Evolutionary conservation across 2,888 invertebrate genomes (phyloP).

Genomic region (Drosophila cognata): DNA sequence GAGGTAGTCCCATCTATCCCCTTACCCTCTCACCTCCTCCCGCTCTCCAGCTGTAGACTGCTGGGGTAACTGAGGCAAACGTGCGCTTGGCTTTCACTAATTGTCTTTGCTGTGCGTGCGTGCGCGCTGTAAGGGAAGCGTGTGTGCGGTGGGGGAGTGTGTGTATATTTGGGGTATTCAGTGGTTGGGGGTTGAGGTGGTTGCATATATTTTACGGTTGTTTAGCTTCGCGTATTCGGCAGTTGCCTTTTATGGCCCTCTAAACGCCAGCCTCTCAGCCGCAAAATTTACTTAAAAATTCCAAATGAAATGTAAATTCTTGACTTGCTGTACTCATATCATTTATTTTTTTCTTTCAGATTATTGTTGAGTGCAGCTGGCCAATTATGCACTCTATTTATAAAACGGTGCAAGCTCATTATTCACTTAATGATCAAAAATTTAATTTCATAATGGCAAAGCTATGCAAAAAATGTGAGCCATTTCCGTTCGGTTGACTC

Average conservation of each 20-base stretch:
- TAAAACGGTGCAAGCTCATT: conserved; percentile 39
- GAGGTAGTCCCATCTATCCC: not conserved
- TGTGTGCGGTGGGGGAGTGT: conserved; percentile 5
- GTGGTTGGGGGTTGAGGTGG: conserved; percentile 32
- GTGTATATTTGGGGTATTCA: conserved; percentile 8
- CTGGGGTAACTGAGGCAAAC: conserved; percentile 28
- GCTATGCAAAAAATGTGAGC: conserved; percentile 19
- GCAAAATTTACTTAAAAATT: conserved; percentile 62
- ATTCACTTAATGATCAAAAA: conserved; percentile 70
- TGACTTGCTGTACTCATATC: conserved; percentile 13
- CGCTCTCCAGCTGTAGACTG: not conserved
- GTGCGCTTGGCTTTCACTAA: conserved; percentile 71
- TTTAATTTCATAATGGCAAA: conserved; percentile 62
- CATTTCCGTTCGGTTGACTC: conserved; percentile 71
- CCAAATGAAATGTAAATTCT: conserved; percentile 64
- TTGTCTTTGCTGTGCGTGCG: conserved; percentile 74
- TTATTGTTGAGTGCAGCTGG: conserved; percentile 57
- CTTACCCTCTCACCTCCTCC: not conserved
- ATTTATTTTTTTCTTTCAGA: conserved; percentile 4
- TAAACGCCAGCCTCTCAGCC: conserved; percentile 51
- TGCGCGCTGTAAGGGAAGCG: conserved; percentile 29
- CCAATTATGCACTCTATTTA: conserved; percentile 54
- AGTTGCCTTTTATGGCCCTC: conserved; percentile 71
- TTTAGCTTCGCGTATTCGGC: conserved; percentile 74
- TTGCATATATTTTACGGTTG: conserved; percentile 77